Base-by-base conservation (phyloP, 2,797 vertebrate genomes). In the Eleutherodactylus coqui region DNA sequence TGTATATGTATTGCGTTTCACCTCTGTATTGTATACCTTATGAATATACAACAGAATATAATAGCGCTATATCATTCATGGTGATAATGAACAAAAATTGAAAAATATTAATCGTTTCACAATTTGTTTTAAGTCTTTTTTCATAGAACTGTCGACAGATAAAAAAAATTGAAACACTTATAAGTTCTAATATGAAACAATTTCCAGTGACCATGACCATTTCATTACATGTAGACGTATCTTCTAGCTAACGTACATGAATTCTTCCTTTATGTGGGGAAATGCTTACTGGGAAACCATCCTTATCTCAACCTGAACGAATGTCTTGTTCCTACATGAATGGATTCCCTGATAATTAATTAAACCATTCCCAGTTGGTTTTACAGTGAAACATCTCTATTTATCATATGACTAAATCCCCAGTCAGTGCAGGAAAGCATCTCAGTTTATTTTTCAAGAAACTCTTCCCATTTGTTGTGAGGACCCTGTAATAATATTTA, bases 261-360 rank as follows among this genome's bases (percentile, higher is more conserved):
- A 32, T 49, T 75, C 27, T 5, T 24, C 19, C 36, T 43, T 11
- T 36, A n/a, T 41, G 43, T 9, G 24, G 36, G 10, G 19, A 41
- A 43, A 19, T 13, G 29, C 27, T 67, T 17, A 2, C 38, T n/a
- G 19, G 10, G 69, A 72, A 70, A 24, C 70, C 70, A 5, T 49
- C 16, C 43, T 32, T 75, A 75, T 47, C 43, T 75, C 21, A 51
- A 36, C 29, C 29, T 36, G 19, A 34, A 53, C 6, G 9, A 11
- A 76, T 49, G 29, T 17, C 10, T 1, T 34, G 32, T 76, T 53
- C 49, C 17, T 53, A 51, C 75, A 76, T 36, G 47, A 53, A 76
- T 51, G 47, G 53, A 76, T 76, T 34, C 27, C 75, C 75, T 24
- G 36, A 32, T 47, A 24, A 53, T 76, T 76, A 34, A 76, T 53